Evolutionary conservation across 92 coral and sea anemone species (phyloP).

Genomic region (Zoanthus sansibaricus): DNA sequence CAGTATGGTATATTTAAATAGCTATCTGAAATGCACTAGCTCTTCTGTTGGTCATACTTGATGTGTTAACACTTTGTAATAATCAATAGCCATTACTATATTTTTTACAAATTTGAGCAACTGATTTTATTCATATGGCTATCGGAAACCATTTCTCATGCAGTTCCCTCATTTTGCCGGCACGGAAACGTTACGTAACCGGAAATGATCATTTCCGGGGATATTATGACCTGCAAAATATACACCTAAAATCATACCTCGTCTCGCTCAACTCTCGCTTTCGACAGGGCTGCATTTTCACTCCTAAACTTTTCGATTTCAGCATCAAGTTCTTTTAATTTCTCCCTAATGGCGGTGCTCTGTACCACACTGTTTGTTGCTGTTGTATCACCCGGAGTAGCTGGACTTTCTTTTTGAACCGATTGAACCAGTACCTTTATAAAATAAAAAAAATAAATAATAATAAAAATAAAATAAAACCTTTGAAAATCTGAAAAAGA

Average conservation of each 20-base stretch:
- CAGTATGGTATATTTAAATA: no score
- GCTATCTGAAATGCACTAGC: no score
- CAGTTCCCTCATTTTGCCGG: no score
- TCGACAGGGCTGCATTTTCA: conserved; percentile 88
- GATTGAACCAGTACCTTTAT: neutral
- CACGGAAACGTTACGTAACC: no score
- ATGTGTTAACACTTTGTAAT: no score
- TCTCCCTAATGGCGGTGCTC: conserved; percentile 87
- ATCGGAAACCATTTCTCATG: no score
- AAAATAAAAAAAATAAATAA: neutral
- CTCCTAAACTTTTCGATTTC: conserved; percentile 92
- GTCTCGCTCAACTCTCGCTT: conserved; percentile 82
- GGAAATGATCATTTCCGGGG: no score
- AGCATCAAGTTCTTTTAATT: conserved; percentile 89
- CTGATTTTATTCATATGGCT: no score
- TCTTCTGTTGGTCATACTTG: no score
- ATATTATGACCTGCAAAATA: no score
- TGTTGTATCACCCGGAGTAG: neutral
- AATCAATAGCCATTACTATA: no score
- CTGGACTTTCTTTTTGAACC: neutral
- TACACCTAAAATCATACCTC: conserved; percentile 64
- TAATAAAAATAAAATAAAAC: neutral
- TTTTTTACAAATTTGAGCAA: no score
- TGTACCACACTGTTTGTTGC: conserved; percentile 47
- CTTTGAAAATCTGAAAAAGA: neutral